Percentiles rank a stretch among this genome's conserved stretches.
phyloP scores from a whole-genome alignment of 2,888 invertebrate species.

The Drosophila longiperda region DNA sequence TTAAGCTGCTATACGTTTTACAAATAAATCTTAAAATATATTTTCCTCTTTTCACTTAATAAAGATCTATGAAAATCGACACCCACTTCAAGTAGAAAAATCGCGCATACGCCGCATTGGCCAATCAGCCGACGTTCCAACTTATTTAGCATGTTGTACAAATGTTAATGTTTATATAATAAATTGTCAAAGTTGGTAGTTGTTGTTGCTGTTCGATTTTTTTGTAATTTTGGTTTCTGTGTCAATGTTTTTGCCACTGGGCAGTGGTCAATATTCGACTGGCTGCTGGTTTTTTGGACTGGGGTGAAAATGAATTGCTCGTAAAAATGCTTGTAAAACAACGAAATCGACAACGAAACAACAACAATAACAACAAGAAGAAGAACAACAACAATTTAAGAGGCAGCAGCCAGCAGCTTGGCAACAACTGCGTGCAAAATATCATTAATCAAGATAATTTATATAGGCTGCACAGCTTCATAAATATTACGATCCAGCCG shows the following conservation, averaged over 20 bases:
- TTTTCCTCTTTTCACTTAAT: background rate
- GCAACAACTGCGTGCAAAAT: constrained; percentile 78
- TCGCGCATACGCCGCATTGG: constrained; percentile 41
- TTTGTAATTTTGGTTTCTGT: constrained; percentile 56
- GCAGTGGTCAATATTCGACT: constrained; percentile 44
- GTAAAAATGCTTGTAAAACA: constrained; percentile 78
- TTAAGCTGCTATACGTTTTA: background rate
- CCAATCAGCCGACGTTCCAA: constrained; percentile 12
- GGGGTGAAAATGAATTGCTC: constrained; percentile 74
- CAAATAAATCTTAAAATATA: background rate
- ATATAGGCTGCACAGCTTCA: constrained; percentile 69
- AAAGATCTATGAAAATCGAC: background rate
- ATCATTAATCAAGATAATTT: constrained; percentile 79
- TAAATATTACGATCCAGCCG: constrained; percentile 59
- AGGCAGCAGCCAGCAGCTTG: constrained; percentile 30
- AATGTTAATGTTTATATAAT: constrained; percentile 35
- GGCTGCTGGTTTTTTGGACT: constrained; percentile 55
- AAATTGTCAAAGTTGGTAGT: constrained; percentile 32
- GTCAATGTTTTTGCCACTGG: constrained; percentile 76
- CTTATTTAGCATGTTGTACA: constrained; percentile 28
- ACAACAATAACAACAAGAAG: constrained; percentile 32
- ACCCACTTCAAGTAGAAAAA: constrained; percentile 1
- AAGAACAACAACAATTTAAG: constrained; percentile 6
- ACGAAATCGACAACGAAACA: constrained; percentile 44
- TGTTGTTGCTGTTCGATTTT: constrained; percentile 17